Evolutionary conservation across 2,797 vertebrate genomes (phyloP).

Genomic region (Sardinella longiceps): DNA sequence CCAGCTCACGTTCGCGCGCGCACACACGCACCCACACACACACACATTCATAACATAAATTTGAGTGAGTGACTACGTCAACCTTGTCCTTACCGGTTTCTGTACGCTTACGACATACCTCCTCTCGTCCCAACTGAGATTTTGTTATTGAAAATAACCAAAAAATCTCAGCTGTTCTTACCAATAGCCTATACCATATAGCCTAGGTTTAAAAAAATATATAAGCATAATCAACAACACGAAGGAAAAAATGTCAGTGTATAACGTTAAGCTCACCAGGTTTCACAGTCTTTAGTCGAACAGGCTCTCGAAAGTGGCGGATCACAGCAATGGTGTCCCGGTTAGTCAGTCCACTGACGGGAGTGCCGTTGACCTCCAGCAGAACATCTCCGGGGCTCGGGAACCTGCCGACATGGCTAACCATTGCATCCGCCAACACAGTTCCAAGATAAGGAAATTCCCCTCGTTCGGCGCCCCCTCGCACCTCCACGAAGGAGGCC

Average conservation of each 20-base stretch:
- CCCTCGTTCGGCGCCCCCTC: slow-evolving; percentile 84
- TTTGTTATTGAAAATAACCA: background rate
- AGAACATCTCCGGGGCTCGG: slow-evolving; percentile 88
- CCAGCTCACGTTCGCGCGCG: background rate
- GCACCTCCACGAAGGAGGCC: slow-evolving; percentile 75
- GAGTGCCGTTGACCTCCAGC: slow-evolving; percentile 95
- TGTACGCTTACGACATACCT: background rate
- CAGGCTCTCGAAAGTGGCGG: slow-evolving; percentile 91
- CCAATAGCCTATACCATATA: background rate
- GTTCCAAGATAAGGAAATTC: slow-evolving; percentile 84
- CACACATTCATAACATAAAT: slow-evolving; percentile 27
- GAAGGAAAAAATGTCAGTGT: background rate
- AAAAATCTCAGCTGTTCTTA: background rate
- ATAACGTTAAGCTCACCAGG: slow-evolving; percentile 76
- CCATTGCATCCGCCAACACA: slow-evolving; percentile 70
- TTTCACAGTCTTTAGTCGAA: slow-evolving; percentile 91
- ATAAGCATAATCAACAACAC: background rate
- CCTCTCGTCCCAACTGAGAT: background rate
- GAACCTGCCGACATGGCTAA: slow-evolving; percentile 79
- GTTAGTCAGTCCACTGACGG: slow-evolving; percentile 94
- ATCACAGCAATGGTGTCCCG: slow-evolving; percentile 93
- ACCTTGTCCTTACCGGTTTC: background rate
- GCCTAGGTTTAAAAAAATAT: too few species aligned
- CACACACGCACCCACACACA: slow-evolving; percentile 21
- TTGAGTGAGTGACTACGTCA: background rate